Percentiles rank a stretch among this genome's conserved stretches.
Conservation (phyloP, 2,797 vertebrate species). For the Sibirionetta formosa region DNA sequence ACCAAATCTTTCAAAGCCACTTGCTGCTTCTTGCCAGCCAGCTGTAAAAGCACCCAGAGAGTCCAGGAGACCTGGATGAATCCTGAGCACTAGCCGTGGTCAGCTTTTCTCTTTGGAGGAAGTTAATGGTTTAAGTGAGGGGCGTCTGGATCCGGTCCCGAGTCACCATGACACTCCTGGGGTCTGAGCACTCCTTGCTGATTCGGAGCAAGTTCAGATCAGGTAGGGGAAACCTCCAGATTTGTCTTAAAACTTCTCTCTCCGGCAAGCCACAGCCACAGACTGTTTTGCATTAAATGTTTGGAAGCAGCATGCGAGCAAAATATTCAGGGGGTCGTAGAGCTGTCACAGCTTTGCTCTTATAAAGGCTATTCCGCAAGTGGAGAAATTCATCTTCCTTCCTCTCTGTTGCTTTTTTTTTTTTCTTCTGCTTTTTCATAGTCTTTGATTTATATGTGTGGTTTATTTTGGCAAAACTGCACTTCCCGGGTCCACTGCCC, state of each 20-base stretch:
- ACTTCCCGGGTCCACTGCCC: background rate
- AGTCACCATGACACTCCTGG: constrained; percentile 97
- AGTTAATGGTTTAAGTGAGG: constrained; percentile 81
- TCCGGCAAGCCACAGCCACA: constrained; percentile 10
- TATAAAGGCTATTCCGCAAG: constrained; percentile 30
- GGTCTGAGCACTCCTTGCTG: constrained; percentile 97
- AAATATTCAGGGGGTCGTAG: background rate
- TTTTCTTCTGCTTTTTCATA: background rate
- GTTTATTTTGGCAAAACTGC: constrained; percentile 26
- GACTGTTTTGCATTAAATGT: constrained; percentile 50
- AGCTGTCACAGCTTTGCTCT: constrained; percentile 55
- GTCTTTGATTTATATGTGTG: constrained; percentile 36
- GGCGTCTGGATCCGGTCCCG: constrained; percentile 84
- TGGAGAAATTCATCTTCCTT: constrained; percentile 51
- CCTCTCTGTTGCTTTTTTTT: background rate
- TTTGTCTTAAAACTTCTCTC: constrained; percentile 76
- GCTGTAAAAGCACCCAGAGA: constrained; percentile 54
- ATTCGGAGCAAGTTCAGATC: constrained; percentile 99
- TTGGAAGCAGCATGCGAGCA: constrained; percentile 40
- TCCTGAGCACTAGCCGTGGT: constrained; percentile 70
- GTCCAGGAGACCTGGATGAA: constrained; percentile 76
- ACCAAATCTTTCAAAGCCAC: constrained; percentile 84
- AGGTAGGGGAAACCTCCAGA: constrained; percentile 89
- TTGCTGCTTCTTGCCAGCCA: constrained; percentile 72
- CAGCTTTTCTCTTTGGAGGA: constrained; percentile 79